A percentile compares a stretch with the other conserved stretches of the same genome.
Evolutionary conservation across 92 coral and sea anemone genomes (phyloP).

Genomic region (Zoanthus gigantus): DNA sequence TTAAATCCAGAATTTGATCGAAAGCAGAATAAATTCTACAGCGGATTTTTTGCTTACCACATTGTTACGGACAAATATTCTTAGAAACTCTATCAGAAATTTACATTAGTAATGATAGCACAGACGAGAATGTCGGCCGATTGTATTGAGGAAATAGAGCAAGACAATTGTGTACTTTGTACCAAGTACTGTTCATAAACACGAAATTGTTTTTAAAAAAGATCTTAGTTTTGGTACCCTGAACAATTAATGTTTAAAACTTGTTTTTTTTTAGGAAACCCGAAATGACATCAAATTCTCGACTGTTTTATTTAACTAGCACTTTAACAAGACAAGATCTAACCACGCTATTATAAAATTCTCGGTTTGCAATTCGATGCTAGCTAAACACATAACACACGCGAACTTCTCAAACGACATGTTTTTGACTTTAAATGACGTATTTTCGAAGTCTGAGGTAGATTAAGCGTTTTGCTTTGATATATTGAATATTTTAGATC

Average conservation of each 20-base stretch:
- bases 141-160: not conserved
- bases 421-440: not conserved
- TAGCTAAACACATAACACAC: not conserved
- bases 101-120: not conserved
- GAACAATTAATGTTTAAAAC: conserved; percentile 4
- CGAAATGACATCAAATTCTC: not conserved
- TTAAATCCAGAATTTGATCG: not conserved
- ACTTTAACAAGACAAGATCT: not conserved
- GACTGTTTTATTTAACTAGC: conserved; percentile 35
- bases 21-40: conserved; percentile 1
- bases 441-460: not conserved
- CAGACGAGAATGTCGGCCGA: not conserved
- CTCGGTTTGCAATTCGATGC: conserved; percentile 10
- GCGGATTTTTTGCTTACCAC: not conserved
- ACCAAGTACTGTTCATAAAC: conserved; percentile 5
- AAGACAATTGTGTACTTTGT: conserved; percentile 4
- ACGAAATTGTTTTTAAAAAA: conserved; percentile 13
- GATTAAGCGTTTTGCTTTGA: not conserved
- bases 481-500: conserved; percentile 35
- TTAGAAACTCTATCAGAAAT: not conserved
- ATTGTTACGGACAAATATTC: not conserved
- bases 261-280: conserved; percentile 12
- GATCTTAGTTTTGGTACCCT: not conserved
- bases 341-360: not conserved
- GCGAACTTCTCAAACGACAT: not conserved